Conservation (phyloP, 2,797 vertebrate species). For the Gymnopithys bicolor region DNA sequence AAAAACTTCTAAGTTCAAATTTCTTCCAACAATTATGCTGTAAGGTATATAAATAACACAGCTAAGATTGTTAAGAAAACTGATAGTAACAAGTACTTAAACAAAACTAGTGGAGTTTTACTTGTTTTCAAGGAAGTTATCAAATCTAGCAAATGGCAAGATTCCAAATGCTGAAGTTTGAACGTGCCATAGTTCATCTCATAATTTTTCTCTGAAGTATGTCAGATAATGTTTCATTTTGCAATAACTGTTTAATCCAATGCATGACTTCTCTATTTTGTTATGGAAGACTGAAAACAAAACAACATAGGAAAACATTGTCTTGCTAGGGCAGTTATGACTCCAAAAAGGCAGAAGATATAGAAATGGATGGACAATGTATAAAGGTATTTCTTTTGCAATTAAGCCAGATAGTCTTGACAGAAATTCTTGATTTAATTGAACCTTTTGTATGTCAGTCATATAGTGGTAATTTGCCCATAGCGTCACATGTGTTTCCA, state of each 20-base stretch:
- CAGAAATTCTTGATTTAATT: not conserved
- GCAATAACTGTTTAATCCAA: not conserved
- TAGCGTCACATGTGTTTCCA: not conserved
- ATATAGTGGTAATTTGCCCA: not conserved
- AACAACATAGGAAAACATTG: not conserved
- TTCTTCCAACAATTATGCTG: not conserved
- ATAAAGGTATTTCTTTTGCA: not conserved
- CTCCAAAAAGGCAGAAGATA: not conserved
- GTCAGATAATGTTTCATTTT: conserved; percentile 18
- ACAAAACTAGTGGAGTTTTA: not conserved
- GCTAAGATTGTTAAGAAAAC: not conserved
- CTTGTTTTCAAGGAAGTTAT: not conserved
- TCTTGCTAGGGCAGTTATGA: not conserved
- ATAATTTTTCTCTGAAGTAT: not conserved
- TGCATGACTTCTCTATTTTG: not conserved
- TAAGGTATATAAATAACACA: not conserved
- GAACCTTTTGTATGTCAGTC: not conserved
- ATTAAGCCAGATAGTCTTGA: not conserved
- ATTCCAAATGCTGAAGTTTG: not conserved
- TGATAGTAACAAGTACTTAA: not conserved
- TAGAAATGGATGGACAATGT: not conserved
- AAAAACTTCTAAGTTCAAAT: too few species aligned
- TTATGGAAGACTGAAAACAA: not conserved
- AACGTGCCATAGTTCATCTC: not conserved
- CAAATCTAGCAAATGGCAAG: not conserved